phyloP scores from a whole-genome alignment of 2,888 invertebrate species.

The Thera britannica region DNA sequence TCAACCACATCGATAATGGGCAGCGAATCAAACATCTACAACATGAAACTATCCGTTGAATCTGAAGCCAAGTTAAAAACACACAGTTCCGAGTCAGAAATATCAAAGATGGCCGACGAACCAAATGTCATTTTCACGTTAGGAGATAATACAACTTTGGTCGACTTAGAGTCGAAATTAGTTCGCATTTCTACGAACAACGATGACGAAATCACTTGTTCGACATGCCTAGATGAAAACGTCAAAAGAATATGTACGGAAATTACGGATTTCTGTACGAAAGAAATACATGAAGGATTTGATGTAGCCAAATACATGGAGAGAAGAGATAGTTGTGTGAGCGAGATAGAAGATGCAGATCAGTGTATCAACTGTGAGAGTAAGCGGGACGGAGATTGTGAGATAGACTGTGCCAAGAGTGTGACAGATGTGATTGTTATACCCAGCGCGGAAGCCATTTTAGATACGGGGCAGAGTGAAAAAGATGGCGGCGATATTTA shows the following conservation, averaged over 20 bases:
- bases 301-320: slow-evolving; percentile 60
- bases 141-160: slow-evolving; percentile 59
- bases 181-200: slow-evolving; percentile 75
- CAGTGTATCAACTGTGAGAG: slow-evolving; percentile 54
- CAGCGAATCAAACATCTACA: slow-evolving; percentile 78
- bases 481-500: slow-evolving; percentile 35
- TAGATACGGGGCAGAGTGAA: slow-evolving; percentile 62
- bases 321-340: slow-evolving; percentile 49
- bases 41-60: slow-evolving; percentile 61
- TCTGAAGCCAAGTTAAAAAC: slow-evolving; percentile 38
- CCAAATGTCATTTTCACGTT: slow-evolving; percentile 69
- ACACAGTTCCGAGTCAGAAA: slow-evolving; percentile 69
- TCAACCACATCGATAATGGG: slow-evolving; percentile 80
- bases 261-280: slow-evolving; percentile 67
- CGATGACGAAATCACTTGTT: slow-evolving; percentile 58
- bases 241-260: slow-evolving; percentile 72
- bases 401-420: slow-evolving; percentile 61
- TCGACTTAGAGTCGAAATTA: slow-evolving; percentile 54
- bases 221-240: slow-evolving; percentile 57
- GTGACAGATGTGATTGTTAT: slow-evolving; percentile 73
- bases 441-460: slow-evolving; percentile 73
- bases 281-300: slow-evolving; percentile 53
- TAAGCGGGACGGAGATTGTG: slow-evolving; percentile 51
- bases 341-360: slow-evolving; percentile 47
- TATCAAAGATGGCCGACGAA: slow-evolving; percentile 49